Conservation (phyloP, 2,797 vertebrate genomes). For the Heliangelus exortis region DNA sequence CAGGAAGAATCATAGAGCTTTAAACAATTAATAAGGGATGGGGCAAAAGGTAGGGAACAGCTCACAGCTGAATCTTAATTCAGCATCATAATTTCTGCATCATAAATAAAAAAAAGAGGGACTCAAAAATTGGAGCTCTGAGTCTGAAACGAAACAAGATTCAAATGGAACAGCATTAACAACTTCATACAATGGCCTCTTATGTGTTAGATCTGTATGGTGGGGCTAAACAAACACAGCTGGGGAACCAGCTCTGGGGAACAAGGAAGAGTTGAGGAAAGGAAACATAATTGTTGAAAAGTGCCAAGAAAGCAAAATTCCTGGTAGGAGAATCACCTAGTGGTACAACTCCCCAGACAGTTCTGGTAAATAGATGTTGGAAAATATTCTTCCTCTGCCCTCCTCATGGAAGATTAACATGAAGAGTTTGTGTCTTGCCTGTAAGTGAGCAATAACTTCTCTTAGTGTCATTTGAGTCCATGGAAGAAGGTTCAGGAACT, state of each 20-base stretch:
- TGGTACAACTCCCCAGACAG: not conserved
- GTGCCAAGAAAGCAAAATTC: not conserved
- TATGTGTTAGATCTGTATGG: not conserved
- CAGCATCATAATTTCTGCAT: not conserved
- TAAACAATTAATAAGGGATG: not conserved
- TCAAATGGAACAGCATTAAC: not conserved
- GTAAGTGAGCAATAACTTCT: not conserved
- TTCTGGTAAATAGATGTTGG: not conserved
- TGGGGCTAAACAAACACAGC: constrained; percentile 21
- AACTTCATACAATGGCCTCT: not conserved
- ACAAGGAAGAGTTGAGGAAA: not conserved
- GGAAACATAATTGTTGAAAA: not conserved
- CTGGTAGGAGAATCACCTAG: not conserved
- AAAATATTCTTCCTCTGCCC: not conserved
- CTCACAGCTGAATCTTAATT: not conserved
- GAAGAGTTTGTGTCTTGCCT: accelerated
- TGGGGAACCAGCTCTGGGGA: not conserved
- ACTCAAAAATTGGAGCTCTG: not conserved
- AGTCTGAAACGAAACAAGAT: not conserved
- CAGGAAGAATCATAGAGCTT: not conserved
- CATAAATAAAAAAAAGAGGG: not conserved
- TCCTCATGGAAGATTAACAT: not conserved
- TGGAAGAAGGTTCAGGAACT: not conserved
- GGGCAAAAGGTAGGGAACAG: not conserved
- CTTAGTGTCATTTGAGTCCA: accelerated